Conservation (phyloP, 2,113 vertebrate species). For the Chamaea fasciata region DNA sequence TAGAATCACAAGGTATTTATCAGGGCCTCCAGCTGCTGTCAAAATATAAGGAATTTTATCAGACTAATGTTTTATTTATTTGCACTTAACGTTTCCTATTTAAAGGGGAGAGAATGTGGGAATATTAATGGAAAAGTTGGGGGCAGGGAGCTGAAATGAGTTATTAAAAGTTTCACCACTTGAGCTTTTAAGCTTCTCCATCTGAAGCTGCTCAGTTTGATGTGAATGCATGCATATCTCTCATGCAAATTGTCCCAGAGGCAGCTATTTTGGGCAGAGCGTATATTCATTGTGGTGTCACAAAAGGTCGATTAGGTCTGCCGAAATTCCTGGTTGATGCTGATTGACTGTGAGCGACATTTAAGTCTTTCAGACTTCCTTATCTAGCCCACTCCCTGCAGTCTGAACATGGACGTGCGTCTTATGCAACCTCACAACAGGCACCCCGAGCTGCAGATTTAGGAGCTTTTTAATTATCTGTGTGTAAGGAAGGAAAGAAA, state of each 20-base stretch:
- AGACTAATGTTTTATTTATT: slow-evolving; percentile 64
- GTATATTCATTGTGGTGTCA: slow-evolving; percentile 35
- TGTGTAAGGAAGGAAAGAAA: background rate
- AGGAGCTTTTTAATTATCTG: slow-evolving; percentile 26
- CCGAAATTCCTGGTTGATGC: slow-evolving; percentile 22
- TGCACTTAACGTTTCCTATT: slow-evolving; percentile 36
- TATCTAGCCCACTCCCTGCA: slow-evolving; percentile 15
- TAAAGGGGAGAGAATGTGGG: slow-evolving; percentile 30
- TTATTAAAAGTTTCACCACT: slow-evolving; percentile 57
- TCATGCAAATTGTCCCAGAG: slow-evolving; percentile 58
- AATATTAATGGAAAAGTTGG: slow-evolving; percentile 46
- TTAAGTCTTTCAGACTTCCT: slow-evolving; percentile 44
- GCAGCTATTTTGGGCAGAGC: slow-evolving; percentile 52
- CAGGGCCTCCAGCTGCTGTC: slow-evolving; percentile 38
- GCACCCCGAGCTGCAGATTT: background rate
- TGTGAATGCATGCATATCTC: slow-evolving; percentile 27
- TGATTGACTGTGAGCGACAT: slow-evolving; percentile 39
- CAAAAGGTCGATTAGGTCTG: slow-evolving; percentile 52
- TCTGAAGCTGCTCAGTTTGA: slow-evolving; percentile 46
- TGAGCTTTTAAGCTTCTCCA: slow-evolving; percentile 57
- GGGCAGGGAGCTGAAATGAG: slow-evolving; percentile 6
- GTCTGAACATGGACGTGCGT: background rate
- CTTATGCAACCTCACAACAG: background rate
- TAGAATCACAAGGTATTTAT: slow-evolving; percentile 29
- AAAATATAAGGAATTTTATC: slow-evolving; percentile 49